Evolutionary conservation across 2,888 invertebrate genomes (phyloP), one percentile per base, ranked within the genome.

Genomic region (Spodoptera exigua): DNA sequence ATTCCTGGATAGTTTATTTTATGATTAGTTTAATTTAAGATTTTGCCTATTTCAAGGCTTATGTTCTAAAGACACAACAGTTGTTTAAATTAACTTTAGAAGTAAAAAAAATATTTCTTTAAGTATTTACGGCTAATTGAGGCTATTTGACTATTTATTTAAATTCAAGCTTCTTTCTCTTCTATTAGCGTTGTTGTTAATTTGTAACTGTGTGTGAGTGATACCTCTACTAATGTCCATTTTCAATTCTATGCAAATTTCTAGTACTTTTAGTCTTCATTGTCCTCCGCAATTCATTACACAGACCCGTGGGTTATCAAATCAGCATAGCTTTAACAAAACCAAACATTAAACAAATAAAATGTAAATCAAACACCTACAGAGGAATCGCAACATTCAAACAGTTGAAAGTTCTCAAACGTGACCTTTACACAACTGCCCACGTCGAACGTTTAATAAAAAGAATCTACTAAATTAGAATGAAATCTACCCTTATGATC

Each of bases 401-500:
- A 51, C 55, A 34, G 34, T 49, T 16, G 37, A 9, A 47, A 64
- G 40, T 37, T 35, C 37, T 52, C 13, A 51, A 51, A 60, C 34
- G 27, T 60, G 51, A 70, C 60, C 54, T 60, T 68, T 68, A 16
- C 44, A 44, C 48, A 37, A 4, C 48, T 14, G 4, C 52, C 60
- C 44, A 70, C 44, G 14, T 52, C 11, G 45, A 43, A 52, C 12
- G 16, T 41, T 48, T 34, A 27, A 51, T 54, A 37, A 44, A 64
- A 52, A 39, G 13, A 52, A 41, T 52, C 11, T 13, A 9, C 48
- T 52, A 34, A 37, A 27, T 61, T 36, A 68, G 63, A 49, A 63
- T 58, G 51, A 62, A 47, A 62, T 52, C 49, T 12, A 21, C 16
- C 47, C 32, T 53, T 61, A 56, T 55, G 65, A 61, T 62, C 52